Conservation (phyloP, 1,140 invertebrate species). For the Ruditapes philippinarum region DNA sequence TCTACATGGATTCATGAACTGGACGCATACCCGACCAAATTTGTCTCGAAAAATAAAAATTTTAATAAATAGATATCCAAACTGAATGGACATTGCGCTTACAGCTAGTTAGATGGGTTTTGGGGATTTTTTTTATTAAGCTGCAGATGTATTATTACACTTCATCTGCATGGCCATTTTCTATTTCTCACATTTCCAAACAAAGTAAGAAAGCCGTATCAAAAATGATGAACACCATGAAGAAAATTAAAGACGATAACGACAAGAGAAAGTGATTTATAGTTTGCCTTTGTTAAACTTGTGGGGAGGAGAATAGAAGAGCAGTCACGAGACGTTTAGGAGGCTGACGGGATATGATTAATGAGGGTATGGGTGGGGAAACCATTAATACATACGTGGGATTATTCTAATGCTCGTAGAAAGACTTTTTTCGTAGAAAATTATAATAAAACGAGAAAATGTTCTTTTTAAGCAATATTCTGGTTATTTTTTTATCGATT, state of each 20-base stretch:
- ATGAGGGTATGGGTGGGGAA: constrained; percentile 55
- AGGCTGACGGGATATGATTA: constrained; percentile 42
- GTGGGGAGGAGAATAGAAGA: constrained; percentile 8
- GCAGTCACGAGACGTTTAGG: background rate
- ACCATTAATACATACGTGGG: constrained; percentile 45
- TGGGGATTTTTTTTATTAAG: too few relatives aligned
- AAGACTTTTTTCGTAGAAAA: background rate
- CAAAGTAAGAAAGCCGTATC: background rate
- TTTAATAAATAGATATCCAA: too few relatives aligned
- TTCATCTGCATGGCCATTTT: too few relatives aligned
- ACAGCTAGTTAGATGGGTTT: too few relatives aligned
- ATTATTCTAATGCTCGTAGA: constrained; percentile 9
- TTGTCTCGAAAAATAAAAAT: too few relatives aligned
- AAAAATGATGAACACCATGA: background rate
- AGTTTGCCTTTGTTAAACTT: background rate
- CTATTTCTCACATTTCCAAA: too few relatives aligned
- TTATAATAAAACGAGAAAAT: background rate
- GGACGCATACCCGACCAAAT: too few relatives aligned
- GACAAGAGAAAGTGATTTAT: constrained; percentile 55
- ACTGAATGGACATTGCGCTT: too few relatives aligned
- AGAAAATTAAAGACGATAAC: background rate
- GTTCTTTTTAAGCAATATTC: background rate
- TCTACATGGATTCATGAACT: too few relatives aligned
- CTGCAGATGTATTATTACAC: too few relatives aligned
- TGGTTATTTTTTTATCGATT: background rate